Evolutionary conservation across 2,888 invertebrate species (phyloP).

Genomic region (Neoascia interrupta): DNA sequence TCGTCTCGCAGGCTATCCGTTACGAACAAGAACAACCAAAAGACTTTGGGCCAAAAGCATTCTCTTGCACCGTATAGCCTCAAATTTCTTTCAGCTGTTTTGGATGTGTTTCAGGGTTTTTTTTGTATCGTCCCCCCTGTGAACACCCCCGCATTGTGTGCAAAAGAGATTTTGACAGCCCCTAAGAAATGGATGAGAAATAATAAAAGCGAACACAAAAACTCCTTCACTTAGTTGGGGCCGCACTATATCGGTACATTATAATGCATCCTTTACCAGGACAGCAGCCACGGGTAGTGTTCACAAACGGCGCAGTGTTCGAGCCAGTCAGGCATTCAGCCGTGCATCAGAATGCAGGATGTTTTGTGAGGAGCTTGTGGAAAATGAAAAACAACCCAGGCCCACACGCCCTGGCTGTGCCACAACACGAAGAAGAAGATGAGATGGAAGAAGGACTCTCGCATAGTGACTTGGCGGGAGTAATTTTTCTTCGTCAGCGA

Average conservation of each 20-base stretch:
- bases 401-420: conserved; percentile 39
- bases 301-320: conserved; percentile 11
- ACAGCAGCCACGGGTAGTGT: conserved; percentile 11
- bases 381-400: conserved; percentile 50
- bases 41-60: conserved; percentile 46
- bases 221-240: conserved; percentile 30
- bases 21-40: conserved; percentile 18
- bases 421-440: background rate
- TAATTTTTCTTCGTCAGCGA: conserved; percentile 68
- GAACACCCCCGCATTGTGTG: conserved; percentile 59
- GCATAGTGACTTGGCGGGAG: conserved; percentile 41
- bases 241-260: no score
- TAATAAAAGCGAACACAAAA: conserved; percentile 60
- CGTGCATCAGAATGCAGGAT: conserved; percentile 63
- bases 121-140: background rate
- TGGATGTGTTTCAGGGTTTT: conserved; percentile 30
- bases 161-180: conserved; percentile 65
- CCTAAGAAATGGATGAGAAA: conserved; percentile 66
- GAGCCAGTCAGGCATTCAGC: conserved; percentile 41
- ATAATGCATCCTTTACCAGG: conserved; percentile 51
- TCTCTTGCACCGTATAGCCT: conserved; percentile 55
- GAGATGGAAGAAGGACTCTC: conserved; percentile 24
- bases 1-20: conserved; percentile 17
- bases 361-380: conserved; percentile 32
- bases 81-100: conserved; percentile 56